A percentile compares a stretch with the other conserved stretches of the same genome.
Conservation (phyloP, 2,797 vertebrate species). For the Pseudochromis fuscus region DNA sequence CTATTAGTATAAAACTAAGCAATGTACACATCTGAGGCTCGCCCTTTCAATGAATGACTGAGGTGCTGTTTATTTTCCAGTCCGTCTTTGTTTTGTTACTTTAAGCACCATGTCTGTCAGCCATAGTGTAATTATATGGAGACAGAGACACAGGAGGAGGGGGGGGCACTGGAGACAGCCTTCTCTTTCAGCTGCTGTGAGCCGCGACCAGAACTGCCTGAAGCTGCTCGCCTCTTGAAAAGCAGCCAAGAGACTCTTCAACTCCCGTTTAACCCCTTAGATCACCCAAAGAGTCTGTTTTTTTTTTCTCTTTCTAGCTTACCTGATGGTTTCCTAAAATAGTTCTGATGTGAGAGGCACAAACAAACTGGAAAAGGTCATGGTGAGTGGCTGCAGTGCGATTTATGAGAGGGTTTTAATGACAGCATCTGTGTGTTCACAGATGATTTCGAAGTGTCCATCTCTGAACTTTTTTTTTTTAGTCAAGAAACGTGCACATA, state of each 20-base stretch:
- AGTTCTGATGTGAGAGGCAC: conserved; percentile 10
- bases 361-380: background rate
- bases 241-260: conserved; percentile 81
- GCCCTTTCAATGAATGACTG: conserved; percentile 60
- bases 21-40: conserved; percentile 51
- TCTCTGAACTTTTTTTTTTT: conserved; percentile 10
- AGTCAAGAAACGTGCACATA: background rate
- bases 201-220: conserved; percentile 79
- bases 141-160: conserved; percentile 83
- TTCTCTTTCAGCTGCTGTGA: conserved; percentile 85
- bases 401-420: conserved; percentile 5
- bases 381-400: background rate
- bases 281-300: conserved; percentile 50
- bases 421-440: background rate
- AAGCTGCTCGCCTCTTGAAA: conserved; percentile 80
- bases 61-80: conserved; percentile 85
- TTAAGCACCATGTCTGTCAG: conserved; percentile 88
- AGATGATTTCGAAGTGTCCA: conserved; percentile 13
- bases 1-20: conserved; percentile 64
- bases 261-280: conserved; percentile 77
- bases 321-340: conserved; percentile 44
- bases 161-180: conserved; percentile 76
- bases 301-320: conserved; percentile 20
- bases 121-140: conserved; percentile 88
- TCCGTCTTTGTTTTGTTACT: conserved; percentile 87